Evolutionary conservation across 2,888 invertebrate species (phyloP).

Genomic region (Arge pagana): DNA sequence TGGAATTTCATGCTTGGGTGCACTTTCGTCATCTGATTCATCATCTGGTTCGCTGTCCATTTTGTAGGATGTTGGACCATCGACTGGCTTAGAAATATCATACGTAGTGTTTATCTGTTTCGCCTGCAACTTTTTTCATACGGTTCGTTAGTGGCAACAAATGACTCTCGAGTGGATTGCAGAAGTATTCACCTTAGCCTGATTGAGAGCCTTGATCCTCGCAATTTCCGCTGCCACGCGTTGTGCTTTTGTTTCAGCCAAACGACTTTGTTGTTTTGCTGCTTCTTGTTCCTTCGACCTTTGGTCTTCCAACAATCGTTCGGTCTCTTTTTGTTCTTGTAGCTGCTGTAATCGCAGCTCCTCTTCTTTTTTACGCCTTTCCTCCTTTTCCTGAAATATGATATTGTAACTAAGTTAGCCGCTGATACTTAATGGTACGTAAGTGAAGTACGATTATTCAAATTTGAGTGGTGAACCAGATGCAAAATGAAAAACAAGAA

Average conservation of each 20-base stretch:
- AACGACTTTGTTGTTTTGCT: slow-evolving; percentile 34
- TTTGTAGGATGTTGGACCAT: slow-evolving; percentile 41
- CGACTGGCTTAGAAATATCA: slow-evolving; percentile 15
- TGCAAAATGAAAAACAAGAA: too few species aligned
- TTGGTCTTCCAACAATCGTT: slow-evolving; percentile 50
- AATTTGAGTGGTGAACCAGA: too few species aligned
- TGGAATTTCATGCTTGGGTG: slow-evolving; percentile 50
- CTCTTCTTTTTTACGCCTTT: slow-evolving; percentile 48
- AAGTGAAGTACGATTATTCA: too few species aligned
- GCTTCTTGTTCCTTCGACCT: slow-evolving; percentile 54
- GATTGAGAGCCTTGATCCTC: slow-evolving; percentile 39
- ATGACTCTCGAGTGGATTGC: too few species aligned
- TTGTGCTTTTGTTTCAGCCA: slow-evolving; percentile 47
- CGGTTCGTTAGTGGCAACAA: too few species aligned
- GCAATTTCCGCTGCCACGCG: slow-evolving; percentile 45
- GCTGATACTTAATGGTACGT: too few species aligned
- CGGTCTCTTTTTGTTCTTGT: slow-evolving; percentile 52
- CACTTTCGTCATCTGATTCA: slow-evolving; percentile 48
- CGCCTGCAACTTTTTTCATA: slow-evolving; percentile 1
- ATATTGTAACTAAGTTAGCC: too few species aligned
- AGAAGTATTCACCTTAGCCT: slow-evolving; percentile 27
- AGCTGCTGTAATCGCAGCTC: slow-evolving; percentile 41
- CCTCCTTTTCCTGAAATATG: slow-evolving; percentile 53
- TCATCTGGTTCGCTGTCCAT: slow-evolving; percentile 54
- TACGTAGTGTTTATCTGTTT: slow-evolving; percentile 8